These are phyloP conservation scores for Latrodectus hesperus DNA, from an alignment of 2,888 invertebrate species.

Conservation along the genomic window DNA sequence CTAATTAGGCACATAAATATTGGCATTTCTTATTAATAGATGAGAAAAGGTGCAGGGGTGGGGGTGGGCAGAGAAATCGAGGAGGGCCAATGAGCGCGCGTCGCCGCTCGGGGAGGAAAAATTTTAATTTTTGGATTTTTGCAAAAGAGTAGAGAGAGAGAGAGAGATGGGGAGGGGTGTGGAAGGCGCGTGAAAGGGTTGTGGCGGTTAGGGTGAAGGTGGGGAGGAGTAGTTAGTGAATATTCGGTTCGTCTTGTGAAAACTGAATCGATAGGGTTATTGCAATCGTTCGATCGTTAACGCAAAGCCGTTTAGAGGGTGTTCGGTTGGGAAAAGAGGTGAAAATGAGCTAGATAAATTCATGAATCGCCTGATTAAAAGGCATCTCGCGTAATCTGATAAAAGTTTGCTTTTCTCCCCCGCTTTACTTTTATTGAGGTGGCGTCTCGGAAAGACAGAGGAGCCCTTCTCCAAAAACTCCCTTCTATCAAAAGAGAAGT, in stretches of 20 bases:
- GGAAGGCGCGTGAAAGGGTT: too few relatives aligned
- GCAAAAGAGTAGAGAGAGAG: slow-evolving; percentile 12
- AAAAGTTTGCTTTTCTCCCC: slow-evolving; percentile 52
- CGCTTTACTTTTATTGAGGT: slow-evolving; percentile 4
- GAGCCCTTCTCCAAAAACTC: too few relatives aligned
- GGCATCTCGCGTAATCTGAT: slow-evolving; percentile 61
- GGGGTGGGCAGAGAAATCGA: background rate
- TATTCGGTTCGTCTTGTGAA: slow-evolving; percentile 58
- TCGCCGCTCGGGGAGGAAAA: slow-evolving; percentile 20
- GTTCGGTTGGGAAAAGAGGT: slow-evolving; percentile 38
- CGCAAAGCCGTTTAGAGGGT: slow-evolving; percentile 57
- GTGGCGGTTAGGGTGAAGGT: slow-evolving; percentile 6
- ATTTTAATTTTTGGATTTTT: slow-evolving; percentile 69
- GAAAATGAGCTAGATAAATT: slow-evolving; percentile 69
- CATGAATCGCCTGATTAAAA: slow-evolving; percentile 68
- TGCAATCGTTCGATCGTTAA: slow-evolving; percentile 68
- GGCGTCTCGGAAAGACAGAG: background rate
- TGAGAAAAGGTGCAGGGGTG: slow-evolving; percentile 45
- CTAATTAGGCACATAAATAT: slow-evolving; percentile 70
- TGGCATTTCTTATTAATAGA: slow-evolving; percentile 70
- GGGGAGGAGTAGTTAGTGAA: background rate
- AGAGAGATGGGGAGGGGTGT: slow-evolving; percentile 1
- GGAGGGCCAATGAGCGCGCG: slow-evolving; percentile 43
- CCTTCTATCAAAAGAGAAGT: background rate
- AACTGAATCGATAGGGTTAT: slow-evolving; percentile 68